Conservation (phyloP, 2,113 vertebrate genomes). For the Varanus salvator region DNA sequence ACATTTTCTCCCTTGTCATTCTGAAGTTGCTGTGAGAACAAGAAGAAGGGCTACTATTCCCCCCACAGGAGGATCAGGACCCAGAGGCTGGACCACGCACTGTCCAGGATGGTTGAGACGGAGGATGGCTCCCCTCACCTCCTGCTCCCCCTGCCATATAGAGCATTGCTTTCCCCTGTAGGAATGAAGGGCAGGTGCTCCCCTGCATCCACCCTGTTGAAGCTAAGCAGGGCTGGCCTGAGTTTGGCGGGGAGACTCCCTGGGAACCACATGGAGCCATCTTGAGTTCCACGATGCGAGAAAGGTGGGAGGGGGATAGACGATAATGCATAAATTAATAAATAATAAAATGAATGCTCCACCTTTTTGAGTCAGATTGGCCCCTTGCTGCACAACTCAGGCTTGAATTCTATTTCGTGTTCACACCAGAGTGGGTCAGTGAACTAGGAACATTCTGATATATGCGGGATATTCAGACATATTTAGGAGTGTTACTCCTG, state of each 20-base stretch:
- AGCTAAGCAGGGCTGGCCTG: too few species aligned
- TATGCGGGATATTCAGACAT: background rate
- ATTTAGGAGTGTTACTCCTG: background rate
- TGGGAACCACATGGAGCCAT: too few species aligned
- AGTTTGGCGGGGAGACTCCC: too few species aligned
- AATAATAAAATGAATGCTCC: background rate
- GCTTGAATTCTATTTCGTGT: background rate
- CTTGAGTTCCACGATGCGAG: too few species aligned
- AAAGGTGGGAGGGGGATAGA: too few species aligned
- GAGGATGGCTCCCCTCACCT: background rate
- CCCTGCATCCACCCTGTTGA: too few species aligned
- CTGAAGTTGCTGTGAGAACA: background rate
- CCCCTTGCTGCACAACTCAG: background rate
- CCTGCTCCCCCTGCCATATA: background rate
- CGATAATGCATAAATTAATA: too few species aligned
- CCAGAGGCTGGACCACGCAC: background rate
- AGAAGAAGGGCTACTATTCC: background rate
- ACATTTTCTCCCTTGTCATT: background rate
- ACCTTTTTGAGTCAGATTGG: background rate
- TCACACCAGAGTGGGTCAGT: background rate
- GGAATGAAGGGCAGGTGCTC: background rate
- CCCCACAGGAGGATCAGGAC: background rate
- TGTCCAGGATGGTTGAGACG: background rate
- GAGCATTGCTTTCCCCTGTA: background rate
- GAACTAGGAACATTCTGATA: background rate